These are phyloP conservation scores for Drosophila saltans DNA, from an alignment of 1,140 invertebrate species.

Conservation along the genomic window DNA sequence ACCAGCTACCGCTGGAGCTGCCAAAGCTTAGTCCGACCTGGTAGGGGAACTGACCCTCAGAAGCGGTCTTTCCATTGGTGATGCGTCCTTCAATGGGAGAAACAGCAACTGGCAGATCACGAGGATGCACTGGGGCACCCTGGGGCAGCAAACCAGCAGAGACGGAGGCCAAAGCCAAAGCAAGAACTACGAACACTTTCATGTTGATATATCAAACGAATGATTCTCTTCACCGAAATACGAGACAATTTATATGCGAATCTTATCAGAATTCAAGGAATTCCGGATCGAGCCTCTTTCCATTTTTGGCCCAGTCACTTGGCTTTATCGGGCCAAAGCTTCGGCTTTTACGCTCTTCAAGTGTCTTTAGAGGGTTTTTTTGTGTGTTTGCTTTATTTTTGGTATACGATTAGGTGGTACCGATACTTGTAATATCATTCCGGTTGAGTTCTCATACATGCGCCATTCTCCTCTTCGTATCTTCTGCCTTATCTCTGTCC, in stretches of 20 bases:
- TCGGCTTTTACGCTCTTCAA: conserved; percentile 1
- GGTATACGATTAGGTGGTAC: neutral
- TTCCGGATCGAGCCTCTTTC: conserved; percentile 18
- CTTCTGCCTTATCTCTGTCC: neutral
- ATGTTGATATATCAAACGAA: conserved; percentile 30
- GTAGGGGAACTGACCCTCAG: conserved; percentile 84
- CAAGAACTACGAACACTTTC: conserved; percentile 47
- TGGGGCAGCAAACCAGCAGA: conserved; percentile 22
- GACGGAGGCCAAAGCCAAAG: conserved; percentile 36
- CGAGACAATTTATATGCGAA: conserved; percentile 15
- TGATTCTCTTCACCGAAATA: neutral
- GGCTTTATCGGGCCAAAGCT: conserved; percentile 16
- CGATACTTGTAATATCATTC: neutral
- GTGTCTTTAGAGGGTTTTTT: neutral
- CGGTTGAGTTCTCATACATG: conserved; percentile 4
- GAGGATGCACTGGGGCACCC: conserved; percentile 32
- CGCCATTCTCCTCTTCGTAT: neutral
- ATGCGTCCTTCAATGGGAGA: conserved; percentile 55
- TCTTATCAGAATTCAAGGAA: conserved; percentile 7
- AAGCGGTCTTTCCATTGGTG: conserved; percentile 61
- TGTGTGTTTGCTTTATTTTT: neutral
- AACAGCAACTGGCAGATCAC: conserved; percentile 22
- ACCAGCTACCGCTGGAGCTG: conserved; percentile 61
- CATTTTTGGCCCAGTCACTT: conserved; percentile 32
- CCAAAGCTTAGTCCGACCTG: conserved; percentile 83